These are phyloP conservation scores for Holacanthella duospinosa DNA, from an alignment of 2,888 invertebrate genomes.

Conservation along the genomic window DNA sequence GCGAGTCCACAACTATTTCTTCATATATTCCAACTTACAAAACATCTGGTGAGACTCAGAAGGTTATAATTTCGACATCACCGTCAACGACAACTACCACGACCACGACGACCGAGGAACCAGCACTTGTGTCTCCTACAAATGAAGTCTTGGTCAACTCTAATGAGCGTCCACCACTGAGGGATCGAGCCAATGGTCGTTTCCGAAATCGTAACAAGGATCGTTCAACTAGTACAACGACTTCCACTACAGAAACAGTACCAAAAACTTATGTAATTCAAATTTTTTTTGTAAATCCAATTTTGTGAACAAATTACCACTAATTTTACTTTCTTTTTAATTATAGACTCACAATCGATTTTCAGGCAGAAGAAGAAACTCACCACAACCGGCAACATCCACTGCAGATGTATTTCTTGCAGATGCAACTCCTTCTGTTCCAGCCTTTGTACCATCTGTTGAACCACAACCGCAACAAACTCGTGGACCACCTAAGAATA, in stretches of 20 bases:
- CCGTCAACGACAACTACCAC: not conserved
- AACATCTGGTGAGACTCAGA: not conserved
- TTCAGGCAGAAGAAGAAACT: not conserved
- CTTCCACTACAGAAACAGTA: not conserved
- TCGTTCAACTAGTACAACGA: not conserved
- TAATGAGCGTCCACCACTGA: not conserved
- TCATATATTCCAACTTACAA: not conserved
- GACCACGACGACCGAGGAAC: not conserved
- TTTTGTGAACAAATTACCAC: no score
- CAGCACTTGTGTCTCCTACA: not conserved
- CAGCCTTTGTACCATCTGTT: not conserved
- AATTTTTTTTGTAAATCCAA: not conserved
- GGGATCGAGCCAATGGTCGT: not conserved
- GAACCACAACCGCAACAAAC: not conserved
- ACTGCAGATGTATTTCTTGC: not conserved
- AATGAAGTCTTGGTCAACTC: not conserved
- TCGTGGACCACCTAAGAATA: not conserved
- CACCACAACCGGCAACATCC: not conserved
- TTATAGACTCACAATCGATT: not conserved
- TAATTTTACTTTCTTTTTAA: not conserved
- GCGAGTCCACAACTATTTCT: constrained; percentile 4
- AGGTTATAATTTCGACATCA: not conserved
- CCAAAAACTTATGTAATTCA: not conserved
- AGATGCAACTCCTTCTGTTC: not conserved
- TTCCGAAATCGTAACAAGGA: not conserved